phyloP scores from a whole-genome alignment of 2,797 vertebrate species.

The Catharus ustulatus region DNA sequence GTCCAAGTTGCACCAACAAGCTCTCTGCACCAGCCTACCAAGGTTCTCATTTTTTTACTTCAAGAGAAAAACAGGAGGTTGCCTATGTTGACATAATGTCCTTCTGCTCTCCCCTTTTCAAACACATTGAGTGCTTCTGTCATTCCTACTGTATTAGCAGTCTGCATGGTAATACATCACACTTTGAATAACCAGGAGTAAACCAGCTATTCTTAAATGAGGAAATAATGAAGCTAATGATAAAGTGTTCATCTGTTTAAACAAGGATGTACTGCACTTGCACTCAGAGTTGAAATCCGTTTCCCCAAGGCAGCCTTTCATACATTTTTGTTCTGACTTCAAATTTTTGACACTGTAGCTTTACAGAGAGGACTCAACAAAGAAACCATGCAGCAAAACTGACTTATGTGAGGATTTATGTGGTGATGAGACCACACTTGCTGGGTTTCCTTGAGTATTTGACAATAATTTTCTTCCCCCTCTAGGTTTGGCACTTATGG shows the following conservation, averaged over 20 bases:
- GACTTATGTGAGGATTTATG: constrained; percentile 63
- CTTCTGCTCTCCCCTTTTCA: not conserved
- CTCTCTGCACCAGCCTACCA: not conserved
- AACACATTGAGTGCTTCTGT: not conserved
- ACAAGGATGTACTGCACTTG: not conserved
- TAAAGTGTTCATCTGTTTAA: not conserved
- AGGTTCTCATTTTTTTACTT: not conserved
- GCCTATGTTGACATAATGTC: no score
- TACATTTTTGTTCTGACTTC: constrained; percentile 29
- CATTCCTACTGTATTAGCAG: not conserved
- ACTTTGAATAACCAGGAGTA: not conserved
- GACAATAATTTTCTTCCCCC: constrained; percentile 55
- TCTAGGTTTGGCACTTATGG: constrained; percentile 59
- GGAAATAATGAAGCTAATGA: not conserved
- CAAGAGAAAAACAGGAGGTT: not conserved
- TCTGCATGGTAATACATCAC: not conserved
- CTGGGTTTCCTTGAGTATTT: constrained; percentile 52
- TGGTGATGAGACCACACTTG: constrained; percentile 74
- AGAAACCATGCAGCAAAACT: constrained; percentile 56
- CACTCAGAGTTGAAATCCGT: constrained; percentile 15
- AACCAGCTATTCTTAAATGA: not conserved
- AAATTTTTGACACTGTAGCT: constrained; percentile 47
- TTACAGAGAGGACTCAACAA: constrained; percentile 51
- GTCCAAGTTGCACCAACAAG: not conserved
- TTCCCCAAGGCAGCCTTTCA: not conserved